Conservation (phyloP, 1,140 invertebrate species). For the Leptestheria dahalacensis region DNA sequence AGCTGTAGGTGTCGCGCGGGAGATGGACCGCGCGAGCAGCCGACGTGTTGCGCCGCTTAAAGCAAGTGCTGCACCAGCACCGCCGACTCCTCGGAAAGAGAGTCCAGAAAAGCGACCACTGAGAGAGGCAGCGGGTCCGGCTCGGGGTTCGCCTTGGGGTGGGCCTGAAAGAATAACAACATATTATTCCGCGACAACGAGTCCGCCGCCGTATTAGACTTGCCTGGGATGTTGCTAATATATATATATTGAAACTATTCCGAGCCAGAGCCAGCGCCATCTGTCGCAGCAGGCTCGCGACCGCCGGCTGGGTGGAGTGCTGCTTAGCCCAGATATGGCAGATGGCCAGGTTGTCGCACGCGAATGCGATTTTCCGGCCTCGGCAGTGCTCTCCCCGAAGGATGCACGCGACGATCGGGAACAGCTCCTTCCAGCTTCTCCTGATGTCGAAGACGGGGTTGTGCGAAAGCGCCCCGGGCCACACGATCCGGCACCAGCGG, state of each 20-base stretch:
- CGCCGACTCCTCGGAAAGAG: too few species aligned
- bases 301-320: not conserved
- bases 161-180: too few species aligned
- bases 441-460: too few species aligned
- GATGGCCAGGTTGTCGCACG: not conserved
- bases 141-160: too few species aligned
- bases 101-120: too few species aligned
- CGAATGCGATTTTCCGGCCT: not conserved
- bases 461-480: not conserved
- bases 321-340: not conserved
- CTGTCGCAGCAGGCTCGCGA: not conserved
- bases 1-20: too few species aligned
- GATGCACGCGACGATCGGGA: not conserved
- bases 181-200: not conserved
- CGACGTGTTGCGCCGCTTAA: too few species aligned
- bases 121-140: too few species aligned
- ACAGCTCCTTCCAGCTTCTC: too few species aligned
- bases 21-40: too few species aligned
- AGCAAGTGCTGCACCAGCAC: too few species aligned
- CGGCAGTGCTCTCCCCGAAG: not conserved
- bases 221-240: not conserved
- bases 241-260: not conserved
- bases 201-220: not conserved
- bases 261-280: not conserved
- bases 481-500: not conserved